phyloP scores from a whole-genome alignment of 1,140 invertebrate species.

The Psix sp. region DNA sequence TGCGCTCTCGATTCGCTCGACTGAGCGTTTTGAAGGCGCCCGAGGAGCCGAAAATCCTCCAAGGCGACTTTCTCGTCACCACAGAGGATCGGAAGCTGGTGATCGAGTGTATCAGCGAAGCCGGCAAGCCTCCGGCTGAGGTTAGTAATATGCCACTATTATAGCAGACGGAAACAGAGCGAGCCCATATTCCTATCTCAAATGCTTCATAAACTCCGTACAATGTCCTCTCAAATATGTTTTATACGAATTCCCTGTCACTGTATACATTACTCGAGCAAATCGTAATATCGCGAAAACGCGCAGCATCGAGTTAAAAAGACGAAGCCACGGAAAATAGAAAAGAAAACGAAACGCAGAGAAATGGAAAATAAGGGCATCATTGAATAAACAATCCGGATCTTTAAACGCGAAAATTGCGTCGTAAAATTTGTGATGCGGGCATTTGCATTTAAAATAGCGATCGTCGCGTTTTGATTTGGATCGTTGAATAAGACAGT shows the following conservation, averaged over 20 bases:
- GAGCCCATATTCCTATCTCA: slow-evolving; percentile 19
- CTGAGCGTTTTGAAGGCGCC: slow-evolving; percentile 93
- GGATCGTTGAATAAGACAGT: slow-evolving; percentile 26
- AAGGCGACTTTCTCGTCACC: slow-evolving; percentile 88
- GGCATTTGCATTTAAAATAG: slow-evolving; percentile 36
- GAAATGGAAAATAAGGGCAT: slow-evolving; percentile 22
- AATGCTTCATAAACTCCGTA: slow-evolving; percentile 36
- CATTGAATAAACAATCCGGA: slow-evolving; percentile 39
- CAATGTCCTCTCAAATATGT: slow-evolving; percentile 23
- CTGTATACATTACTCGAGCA: slow-evolving; percentile 14
- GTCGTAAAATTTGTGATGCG: slow-evolving; percentile 42
- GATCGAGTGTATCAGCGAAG: slow-evolving; percentile 91
- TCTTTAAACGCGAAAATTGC: slow-evolving; percentile 22
- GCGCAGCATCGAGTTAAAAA: too few relatives aligned
- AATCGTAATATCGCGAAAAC: too few relatives aligned
- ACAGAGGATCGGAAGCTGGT: slow-evolving; percentile 92
- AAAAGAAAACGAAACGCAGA: not conserved
- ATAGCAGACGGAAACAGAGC: slow-evolving; percentile 6
- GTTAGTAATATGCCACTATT: slow-evolving; percentile 77
- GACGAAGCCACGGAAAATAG: too few relatives aligned
- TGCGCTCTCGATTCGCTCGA: slow-evolving; percentile 88
- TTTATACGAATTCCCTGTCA: slow-evolving; percentile 8
- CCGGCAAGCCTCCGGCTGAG: slow-evolving; percentile 94
- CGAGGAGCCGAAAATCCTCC: slow-evolving; percentile 90
- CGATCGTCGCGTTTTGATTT: slow-evolving; percentile 36